Evolutionary conservation across 1,140 invertebrate species (phyloP), one percentile per base, ranked within the genome.

Genomic region (Lordiphosa collinella): DNA sequence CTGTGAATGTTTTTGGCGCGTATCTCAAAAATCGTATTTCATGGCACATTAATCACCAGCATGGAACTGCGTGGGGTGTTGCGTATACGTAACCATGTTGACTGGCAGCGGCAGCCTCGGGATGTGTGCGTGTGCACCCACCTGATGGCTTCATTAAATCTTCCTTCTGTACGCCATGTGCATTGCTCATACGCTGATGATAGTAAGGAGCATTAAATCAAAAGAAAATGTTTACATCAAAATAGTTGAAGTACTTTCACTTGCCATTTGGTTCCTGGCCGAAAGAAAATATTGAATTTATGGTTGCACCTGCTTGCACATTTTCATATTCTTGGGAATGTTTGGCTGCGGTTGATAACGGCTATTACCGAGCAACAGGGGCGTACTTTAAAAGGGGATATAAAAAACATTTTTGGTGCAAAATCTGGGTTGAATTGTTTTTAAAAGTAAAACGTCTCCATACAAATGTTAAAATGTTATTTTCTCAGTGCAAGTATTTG

Each of bases 1-100:
- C 62, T 56, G 55, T 35, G 54, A 69, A 80, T 72, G 69, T 65
- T 58, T 55, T 69, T 55, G 43, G 25, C 51, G 47, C 38, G 29
- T 38, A 22, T n/a, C 34, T 6, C 35, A 9, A 41, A 55, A 56
- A 61, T 66, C 66, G 64, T 58, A 66, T 82, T 80, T 67, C 71
- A 82, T 82, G 62, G 57, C 51, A 47, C 76, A 75, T 82, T 80
- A 80, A 80, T 82, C 76, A 82, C 71, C 50, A 9, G 41, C 41
- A 44, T 29, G 43, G 37, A 29, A 12, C 18, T 16, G 53, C 29
- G 44, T 9, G 46, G 36, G 35, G 63, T 29, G 25, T 22, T 22
- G 18, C 18, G 4, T 62, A 54, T 64, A 64, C 73, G 68, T 62
- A 72, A 78, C 70, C 72, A 76, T 47, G 52, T 73, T 63, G 53